Base-by-base conservation (phyloP, 2,797 vertebrate genomes). In the Amblyopsis hoosieri region DNA sequence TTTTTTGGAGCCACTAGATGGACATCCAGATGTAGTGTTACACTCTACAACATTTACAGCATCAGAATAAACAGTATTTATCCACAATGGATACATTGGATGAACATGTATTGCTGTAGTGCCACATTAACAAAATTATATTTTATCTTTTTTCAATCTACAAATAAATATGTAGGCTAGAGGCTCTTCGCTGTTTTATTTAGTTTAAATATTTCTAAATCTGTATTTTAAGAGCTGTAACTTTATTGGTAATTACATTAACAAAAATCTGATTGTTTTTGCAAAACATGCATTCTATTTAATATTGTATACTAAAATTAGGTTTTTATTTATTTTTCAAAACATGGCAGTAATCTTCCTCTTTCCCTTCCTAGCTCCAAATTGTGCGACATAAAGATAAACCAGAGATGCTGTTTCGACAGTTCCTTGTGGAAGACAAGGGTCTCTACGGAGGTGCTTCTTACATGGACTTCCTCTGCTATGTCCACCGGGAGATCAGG, bases 341-440 rank as follows among this genome's bases (percentile, higher is more conserved):
- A 15, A 14, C 6, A 1, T 37, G 10, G 19, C 46, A 11, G 42
- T 49, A 3, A 14, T 10, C 46, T 14, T n/a, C 19, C 23, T 29
- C 10, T 63, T n/a, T 13, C 12, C 14, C 9, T 17, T 37, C 79
- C 29, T 70, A 99, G 98, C 91, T 99, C 59, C 77, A 90, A 0
- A 87, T 99, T 3, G 94, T 96, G 72, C 94, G 95, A 82, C 97
- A 98, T 71, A 94, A 90, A 60, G 98, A 98, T 69, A 94, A 94
- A 85, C 81, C 92, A 0, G 98, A 98, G 84, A 87, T 94, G 83
- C 11, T 89, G 65, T 98, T 99, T 92, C 94, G 94, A 9, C 96
- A 98, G 87, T 87, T 94, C 77, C 90, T 99, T 52, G 95, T 98
- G 71, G 98, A 99, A 91, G 98, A 99, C 65, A 98, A 98, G 86